Base-by-base conservation (phyloP, 2,113 vertebrate species). In the Cranoglanis bouderius region DNA sequence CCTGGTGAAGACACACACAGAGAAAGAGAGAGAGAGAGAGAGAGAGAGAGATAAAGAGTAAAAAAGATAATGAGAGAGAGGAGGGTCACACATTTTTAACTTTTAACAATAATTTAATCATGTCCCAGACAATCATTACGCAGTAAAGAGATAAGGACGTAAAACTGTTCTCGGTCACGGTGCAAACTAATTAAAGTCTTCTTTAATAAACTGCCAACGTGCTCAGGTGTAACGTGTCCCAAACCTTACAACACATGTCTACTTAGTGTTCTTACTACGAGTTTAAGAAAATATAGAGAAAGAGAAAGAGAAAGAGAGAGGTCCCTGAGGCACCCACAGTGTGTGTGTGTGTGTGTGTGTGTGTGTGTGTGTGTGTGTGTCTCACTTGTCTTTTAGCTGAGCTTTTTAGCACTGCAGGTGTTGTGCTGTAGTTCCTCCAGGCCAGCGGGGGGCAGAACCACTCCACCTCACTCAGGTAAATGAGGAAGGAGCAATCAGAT, bases 401-500 rank as follows among this genome's bases (percentile, higher is more conserved):
- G 0, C 95, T 92, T 0, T 95, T 96, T 85, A 18, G 21, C 46
- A 92, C 93, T 40, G 94, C 94, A 0, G 95, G 95, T 4, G 89
- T 91, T 77, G 84, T 82, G 0, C 97, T 98, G 90, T 93, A 95
- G 94, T 99, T 99, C 70, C 97, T 95, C 98, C 98, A 98, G 63
- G 96, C 94, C 94, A 98, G 93, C 0, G 96, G 96, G 40, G 98
- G 98, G 87, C 98, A 99, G 95, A 99, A 99, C 98, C 98, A 99
- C 93, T 99, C 98, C 0, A 99, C 97, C 93, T 99, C 98, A 0
- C 98, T 99, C 93, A 99, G 97, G 95, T 99, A 99, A 93, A 97
- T 91, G 86, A 99, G 97, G 93, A 99, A 99, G 0, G 98, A 99
- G 92, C 98, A 99, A 90, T 99, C 98, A 0, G 98, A 99, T 91